Percentiles rank a stretch among this genome's conserved stretches.
These are phyloP conservation scores for Percopsis omiscomaycus DNA, from an alignment of 2,797 vertebrate genomes.

Conservation along the genomic window DNA sequence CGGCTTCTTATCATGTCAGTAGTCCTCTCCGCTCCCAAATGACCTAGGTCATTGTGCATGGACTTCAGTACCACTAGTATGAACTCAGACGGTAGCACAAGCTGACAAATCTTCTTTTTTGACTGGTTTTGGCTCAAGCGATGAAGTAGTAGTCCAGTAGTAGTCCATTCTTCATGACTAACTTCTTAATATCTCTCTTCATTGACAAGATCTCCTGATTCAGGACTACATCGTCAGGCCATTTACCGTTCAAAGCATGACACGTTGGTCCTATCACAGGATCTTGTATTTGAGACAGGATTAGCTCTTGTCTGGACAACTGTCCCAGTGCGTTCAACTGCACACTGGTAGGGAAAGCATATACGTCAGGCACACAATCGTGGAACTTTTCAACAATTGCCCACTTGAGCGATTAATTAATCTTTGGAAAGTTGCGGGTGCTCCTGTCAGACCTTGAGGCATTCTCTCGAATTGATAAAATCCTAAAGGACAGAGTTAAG, in stretches of 20 bases:
- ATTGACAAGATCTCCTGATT: background rate
- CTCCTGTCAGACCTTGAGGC: background rate
- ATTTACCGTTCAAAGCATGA: background rate
- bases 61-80: background rate
- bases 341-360: background rate
- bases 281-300: background rate
- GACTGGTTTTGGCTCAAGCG: background rate
- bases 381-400: conserved; percentile 1
- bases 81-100: background rate
- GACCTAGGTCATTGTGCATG: background rate
- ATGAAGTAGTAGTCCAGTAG: background rate
- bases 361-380: background rate
- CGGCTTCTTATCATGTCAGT: background rate
- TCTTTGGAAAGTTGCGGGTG: background rate
- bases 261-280: background rate
- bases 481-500: background rate
- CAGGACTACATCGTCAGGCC: no score
- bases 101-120: background rate
- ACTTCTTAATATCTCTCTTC: background rate
- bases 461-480: background rate
- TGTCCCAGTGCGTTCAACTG: background rate
- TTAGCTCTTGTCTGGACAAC: background rate
- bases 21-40: conserved; percentile 2
- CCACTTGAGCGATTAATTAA: background rate
- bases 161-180: background rate